Evolutionary conservation across 2,113 vertebrate species (phyloP).

Genomic region (Bubo bubo): DNA sequence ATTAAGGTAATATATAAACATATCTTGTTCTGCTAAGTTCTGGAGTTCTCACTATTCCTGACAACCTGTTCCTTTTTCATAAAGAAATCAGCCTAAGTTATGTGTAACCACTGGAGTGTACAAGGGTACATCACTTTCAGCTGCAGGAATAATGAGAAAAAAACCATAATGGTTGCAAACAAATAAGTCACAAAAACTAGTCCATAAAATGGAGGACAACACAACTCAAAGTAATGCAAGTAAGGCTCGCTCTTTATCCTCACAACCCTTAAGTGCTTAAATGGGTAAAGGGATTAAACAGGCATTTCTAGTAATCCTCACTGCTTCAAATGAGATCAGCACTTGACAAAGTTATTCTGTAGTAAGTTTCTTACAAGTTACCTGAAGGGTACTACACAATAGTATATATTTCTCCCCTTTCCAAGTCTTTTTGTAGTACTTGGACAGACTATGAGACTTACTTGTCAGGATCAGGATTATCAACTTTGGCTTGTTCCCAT

Average conservation of each 20-base stretch:
- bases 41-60: neutral
- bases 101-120: neutral
- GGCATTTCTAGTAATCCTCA: neutral
- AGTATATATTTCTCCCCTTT: neutral
- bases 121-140: neutral
- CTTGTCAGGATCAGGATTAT: conserved; percentile 97
- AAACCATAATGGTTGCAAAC: accelerated
- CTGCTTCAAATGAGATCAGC: neutral
- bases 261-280: neutral
- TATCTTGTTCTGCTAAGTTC: neutral
- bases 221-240: neutral
- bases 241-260: neutral
- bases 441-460: conserved; percentile 61
- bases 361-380: neutral
- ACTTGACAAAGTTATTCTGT: neutral
- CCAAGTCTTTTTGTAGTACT: neutral
- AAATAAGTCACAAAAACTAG: neutral
- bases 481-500: conserved; percentile 98
- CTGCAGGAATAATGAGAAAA: neutral
- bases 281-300: neutral
- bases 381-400: neutral
- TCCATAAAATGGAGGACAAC: neutral
- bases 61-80: neutral
- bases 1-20: neutral
- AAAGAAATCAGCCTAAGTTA: neutral